phyloP scores from a whole-genome alignment of 1,140 invertebrate genomes.

The Cotesia chilonis region DNA sequence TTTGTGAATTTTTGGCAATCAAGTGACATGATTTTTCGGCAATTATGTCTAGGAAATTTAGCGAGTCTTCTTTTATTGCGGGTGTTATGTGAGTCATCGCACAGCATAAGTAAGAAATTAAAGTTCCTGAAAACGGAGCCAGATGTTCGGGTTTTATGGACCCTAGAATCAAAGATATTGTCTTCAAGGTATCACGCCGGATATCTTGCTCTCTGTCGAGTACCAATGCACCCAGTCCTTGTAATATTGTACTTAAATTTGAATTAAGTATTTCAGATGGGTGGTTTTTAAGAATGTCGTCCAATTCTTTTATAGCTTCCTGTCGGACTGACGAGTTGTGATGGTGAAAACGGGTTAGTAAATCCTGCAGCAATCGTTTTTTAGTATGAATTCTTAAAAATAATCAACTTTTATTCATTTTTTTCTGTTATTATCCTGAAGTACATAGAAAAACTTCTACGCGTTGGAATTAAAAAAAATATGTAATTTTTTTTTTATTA shows the following conservation, averaged over 20 bases:
- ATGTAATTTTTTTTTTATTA: no score
- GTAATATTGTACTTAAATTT: conserved; percentile 74
- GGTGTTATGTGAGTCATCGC: conserved; percentile 87
- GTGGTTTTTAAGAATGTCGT: conserved; percentile 72
- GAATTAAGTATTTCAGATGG: conserved; percentile 67
- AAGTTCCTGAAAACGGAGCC: conserved; percentile 75
- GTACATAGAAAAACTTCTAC: no score
- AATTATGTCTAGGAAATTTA: conserved; percentile 78
- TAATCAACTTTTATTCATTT: no score
- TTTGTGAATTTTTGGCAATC: conserved; percentile 71
- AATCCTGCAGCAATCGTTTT: conserved; percentile 66
- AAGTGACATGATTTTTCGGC: conserved; percentile 70
- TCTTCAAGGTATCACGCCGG: conserved; percentile 73
- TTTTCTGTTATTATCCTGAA: no score
- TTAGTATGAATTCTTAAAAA: no score
- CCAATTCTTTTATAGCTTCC: conserved; percentile 76
- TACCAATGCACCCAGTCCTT: conserved; percentile 73
- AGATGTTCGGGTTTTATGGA: conserved; percentile 65
- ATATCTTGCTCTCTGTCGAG: conserved; percentile 78
- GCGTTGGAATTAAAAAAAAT: no score
- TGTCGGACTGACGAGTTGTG: conserved; percentile 77
- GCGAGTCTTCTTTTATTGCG: conserved; percentile 81
- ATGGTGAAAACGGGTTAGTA: conserved; percentile 79
- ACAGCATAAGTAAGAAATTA: conserved; percentile 82
- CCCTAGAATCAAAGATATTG: conserved; percentile 72